Conservation (phyloP, 2,797 vertebrate genomes). For the Rhabdophis nuchalis region DNA sequence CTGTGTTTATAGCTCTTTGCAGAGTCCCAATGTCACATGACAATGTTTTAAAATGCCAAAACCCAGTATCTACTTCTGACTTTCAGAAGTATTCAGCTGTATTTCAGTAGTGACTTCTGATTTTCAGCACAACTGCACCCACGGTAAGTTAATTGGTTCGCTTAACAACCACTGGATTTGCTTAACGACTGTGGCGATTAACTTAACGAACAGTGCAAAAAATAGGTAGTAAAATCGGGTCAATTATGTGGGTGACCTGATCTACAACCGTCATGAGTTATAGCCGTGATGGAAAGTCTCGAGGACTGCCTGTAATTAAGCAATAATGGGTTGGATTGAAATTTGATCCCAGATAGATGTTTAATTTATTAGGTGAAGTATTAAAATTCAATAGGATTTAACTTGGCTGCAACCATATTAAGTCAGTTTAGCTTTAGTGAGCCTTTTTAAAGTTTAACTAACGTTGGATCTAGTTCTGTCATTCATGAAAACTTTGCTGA, state of each 20-base stretch:
- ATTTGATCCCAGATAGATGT: background rate
- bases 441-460: background rate
- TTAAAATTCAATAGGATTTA: background rate
- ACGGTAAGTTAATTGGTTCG: background rate
- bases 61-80: background rate
- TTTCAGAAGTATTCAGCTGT: background rate
- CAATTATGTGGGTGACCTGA: background rate
- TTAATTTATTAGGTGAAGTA: background rate
- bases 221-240: background rate
- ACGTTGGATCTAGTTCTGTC: background rate
- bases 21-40: background rate
- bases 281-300: background rate
- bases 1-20: background rate
- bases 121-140: background rate
- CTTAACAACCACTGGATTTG: background rate
- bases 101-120: background rate
- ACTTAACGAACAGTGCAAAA: background rate
- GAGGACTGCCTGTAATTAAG: background rate
- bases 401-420: background rate
- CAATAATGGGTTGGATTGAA: background rate
- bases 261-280: background rate
- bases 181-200: background rate
- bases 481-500: conserved; percentile 49
- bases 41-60: background rate
- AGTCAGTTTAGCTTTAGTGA: background rate